Base-by-base conservation (phyloP, 2,797 vertebrate genomes). In the Antrozous pallidus region DNA sequence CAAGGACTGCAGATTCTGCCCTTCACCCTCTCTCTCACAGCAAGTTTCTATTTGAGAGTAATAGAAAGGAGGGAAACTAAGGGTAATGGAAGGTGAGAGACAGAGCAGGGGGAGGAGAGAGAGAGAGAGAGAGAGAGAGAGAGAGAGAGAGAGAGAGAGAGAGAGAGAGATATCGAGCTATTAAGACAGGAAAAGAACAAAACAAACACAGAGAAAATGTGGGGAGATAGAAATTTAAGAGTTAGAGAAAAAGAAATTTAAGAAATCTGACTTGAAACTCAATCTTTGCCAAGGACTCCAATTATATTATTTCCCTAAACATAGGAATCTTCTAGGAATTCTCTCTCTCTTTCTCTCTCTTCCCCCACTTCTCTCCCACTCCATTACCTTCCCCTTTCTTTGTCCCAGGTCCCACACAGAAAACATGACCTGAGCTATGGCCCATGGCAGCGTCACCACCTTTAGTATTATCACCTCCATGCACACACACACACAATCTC, bases 31-130 rank as follows among this genome's bases (percentile, higher is more conserved):
- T 18, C 18, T 42, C 18, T 28, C 2, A 28, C 18, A n/a, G 65
- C n/a, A 45, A 51, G 6, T 75, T 67, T 80, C 49, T 42, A 2
- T 33, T 71, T 42, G 13, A 47, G 18, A 94, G 26, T 47, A 49
- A 31, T 31, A 38, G 87, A 73, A 63, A 61, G 69, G 4, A 51
- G 14, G 47, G 74, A 51, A 54, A 54, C 1, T 4, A 31, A 26
- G 36, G 17, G 14, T 3, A 3, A 56, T 6, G 38, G 45, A 2
- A 2, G 31, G 11, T 20, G 33, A 26, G 80, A 0, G 0, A 70
- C n/a, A n/a, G n/a, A n/a, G n/a, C n/a, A n/a, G n/a, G n/a, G n/a
- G n/a, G n/a, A n/a, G n/a, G n/a, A 24, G 47, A 49, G 16, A 18
- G 16, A 18, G n/a, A 92, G 71, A 67, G 13, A 12, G 51, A 31